Evolutionary conservation across 2,113 vertebrate species (phyloP).

Genomic region (Kobus ellipsiprymnus): DNA sequence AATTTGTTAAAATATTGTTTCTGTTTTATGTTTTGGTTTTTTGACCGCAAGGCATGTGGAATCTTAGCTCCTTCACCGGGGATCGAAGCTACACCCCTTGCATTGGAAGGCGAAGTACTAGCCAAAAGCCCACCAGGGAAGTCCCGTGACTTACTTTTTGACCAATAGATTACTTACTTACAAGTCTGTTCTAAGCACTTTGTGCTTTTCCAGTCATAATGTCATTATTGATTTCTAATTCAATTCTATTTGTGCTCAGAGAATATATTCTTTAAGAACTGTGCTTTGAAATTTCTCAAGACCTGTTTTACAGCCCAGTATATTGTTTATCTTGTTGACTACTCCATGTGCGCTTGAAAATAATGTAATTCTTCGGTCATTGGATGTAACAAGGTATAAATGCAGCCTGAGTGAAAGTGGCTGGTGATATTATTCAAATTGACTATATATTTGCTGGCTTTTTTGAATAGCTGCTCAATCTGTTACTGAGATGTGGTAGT

Average conservation of each 20-base stretch:
- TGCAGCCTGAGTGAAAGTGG: neutral
- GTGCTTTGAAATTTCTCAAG: neutral
- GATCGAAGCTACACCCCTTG: neutral
- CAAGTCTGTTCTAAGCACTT: neutral
- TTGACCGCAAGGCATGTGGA: neutral
- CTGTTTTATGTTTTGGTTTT: neutral
- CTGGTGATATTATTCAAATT: neutral
- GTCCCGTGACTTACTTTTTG: neutral
- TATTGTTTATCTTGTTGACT: neutral
- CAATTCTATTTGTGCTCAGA: neutral
- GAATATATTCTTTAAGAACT: neutral
- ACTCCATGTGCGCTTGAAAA: neutral
- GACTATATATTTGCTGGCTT: neutral
- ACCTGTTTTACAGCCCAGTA: neutral
- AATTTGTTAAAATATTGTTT: neutral
- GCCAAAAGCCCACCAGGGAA: neutral
- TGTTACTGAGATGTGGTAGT: neutral
- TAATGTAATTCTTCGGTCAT: neutral
- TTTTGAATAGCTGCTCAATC: neutral
- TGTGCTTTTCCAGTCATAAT: neutral
- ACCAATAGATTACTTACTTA: neutral
- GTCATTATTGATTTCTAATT: neutral
- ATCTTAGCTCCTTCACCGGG: neutral
- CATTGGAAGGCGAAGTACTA: neutral
- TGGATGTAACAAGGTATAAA: neutral